phyloP scores from a whole-genome alignment of 1,140 invertebrate species.

The Pseudomyrmex cubaensis region DNA sequence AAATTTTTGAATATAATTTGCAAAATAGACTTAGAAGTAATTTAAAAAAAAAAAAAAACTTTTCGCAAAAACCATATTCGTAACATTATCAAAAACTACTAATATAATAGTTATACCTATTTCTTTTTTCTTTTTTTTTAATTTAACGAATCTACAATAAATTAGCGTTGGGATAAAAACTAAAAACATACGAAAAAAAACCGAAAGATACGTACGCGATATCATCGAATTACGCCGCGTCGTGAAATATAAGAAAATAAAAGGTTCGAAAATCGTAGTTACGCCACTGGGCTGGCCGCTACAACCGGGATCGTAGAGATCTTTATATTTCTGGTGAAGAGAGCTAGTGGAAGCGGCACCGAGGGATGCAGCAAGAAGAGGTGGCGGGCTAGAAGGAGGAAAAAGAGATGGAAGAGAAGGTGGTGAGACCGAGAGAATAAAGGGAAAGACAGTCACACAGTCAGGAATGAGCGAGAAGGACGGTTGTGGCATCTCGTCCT shows the following conservation, averaged over 20 bases:
- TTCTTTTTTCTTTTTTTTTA: too few species aligned
- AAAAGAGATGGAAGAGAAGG: neutral
- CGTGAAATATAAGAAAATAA: conserved; percentile 33
- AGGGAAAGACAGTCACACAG: conserved; percentile 64
- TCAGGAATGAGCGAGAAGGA: conserved; percentile 35
- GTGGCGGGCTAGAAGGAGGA: neutral
- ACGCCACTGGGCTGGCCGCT: conserved; percentile 60
- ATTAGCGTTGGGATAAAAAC: neutral
- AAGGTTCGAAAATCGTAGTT: conserved; percentile 42
- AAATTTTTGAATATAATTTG: neutral
- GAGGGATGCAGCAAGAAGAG: conserved; percentile 34
- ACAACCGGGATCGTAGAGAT: conserved; percentile 64
- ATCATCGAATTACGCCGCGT: neutral
- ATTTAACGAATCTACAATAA: too few species aligned
- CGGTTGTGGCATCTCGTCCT: conserved; percentile 35
- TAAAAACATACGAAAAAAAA: too few species aligned
- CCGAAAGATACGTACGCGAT: neutral
- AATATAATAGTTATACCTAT: too few species aligned
- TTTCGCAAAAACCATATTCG: neutral
- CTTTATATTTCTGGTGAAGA: conserved; percentile 63
- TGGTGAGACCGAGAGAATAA: conserved; percentile 70
- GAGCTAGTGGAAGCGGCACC: conserved; percentile 38
- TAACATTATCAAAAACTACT: neutral
- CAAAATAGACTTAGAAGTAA: too few species aligned
- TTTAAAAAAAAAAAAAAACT: neutral